Evolutionary conservation across 2,113 vertebrate species (phyloP), one percentile per base, ranked within the genome.

Genomic region (Onychostoma macrolepis): DNA sequence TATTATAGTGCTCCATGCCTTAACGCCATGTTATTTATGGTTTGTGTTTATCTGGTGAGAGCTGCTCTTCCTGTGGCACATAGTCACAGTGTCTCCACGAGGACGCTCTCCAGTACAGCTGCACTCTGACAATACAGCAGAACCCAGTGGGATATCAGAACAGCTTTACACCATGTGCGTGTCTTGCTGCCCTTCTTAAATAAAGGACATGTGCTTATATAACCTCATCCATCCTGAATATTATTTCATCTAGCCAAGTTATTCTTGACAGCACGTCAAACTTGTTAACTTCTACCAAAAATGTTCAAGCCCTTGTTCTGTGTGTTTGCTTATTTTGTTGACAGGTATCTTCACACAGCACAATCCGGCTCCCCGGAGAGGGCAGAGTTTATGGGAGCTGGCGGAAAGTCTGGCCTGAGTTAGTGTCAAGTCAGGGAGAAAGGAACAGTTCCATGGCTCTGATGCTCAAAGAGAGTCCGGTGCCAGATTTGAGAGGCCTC

Each of bases 21-120:
- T 89, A 80, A 89, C 80, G 65, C 48, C 41, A 84, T 86, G 85
- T 86, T 41, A 83, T 88, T 63, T 88, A 38, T 82, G 69, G n/a
- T 74, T 33, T 80, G 71, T 86, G 71, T 75, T 86, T 83, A 53
- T 80, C 75, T 89, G 53, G 78, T 38, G 50, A 61, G 53, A 36
- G 21, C 78, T 28, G 9, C 72, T 45, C 79, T 83, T 84, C 61
- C 9, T 77, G 69, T 79, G 79, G 48, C 45, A 43, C 56, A 53
- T 15, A 17, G 24, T 56, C 24, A 69, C 56, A 43, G 45, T 33
- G 28, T 41, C 24, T 80, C 13, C 26, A 48, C n/a, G 12, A 61
- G 79, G 36, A 80, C 3, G 6, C 78, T 45, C 80, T 83, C 63
- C 26, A 83, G 63, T 33, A 33, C 80, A 67, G 15, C 26, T 67